Evolutionary conservation across 2,888 invertebrate species (phyloP).

Genomic region (Oasisia sp.): DNA sequence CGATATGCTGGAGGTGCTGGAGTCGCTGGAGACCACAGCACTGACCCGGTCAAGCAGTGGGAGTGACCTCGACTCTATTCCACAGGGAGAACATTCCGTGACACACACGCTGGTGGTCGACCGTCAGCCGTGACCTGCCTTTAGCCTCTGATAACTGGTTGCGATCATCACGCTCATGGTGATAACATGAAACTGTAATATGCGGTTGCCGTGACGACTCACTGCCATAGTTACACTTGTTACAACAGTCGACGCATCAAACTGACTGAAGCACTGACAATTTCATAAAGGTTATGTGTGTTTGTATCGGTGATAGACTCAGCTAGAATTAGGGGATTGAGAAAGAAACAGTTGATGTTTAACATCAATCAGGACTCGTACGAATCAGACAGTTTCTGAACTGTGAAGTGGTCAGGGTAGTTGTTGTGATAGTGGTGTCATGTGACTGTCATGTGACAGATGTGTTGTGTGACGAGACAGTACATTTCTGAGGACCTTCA

Average conservation of each 20-base stretch:
- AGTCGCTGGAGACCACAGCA: background rate
- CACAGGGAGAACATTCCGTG: background rate
- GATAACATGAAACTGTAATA: background rate
- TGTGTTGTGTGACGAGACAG: background rate
- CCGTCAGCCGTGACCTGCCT: background rate
- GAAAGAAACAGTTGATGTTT: background rate
- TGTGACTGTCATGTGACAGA: conserved; percentile 10
- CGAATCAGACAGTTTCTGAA: background rate
- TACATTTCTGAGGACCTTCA: background rate
- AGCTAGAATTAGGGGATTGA: background rate
- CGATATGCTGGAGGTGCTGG: conserved; percentile 19
- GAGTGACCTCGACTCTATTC: background rate
- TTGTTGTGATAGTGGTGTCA: background rate
- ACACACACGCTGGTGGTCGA: background rate
- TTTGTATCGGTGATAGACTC: too few relatives aligned
- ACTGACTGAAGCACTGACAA: background rate
- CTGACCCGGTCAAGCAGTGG: background rate
- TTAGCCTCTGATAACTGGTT: background rate
- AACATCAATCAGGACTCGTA: background rate
- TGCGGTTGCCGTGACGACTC: background rate
- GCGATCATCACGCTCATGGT: background rate
- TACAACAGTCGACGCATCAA: background rate
- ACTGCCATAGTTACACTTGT: background rate
- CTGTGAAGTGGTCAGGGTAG: background rate
- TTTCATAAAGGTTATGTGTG: background rate